Conservation (phyloP, 2,888 invertebrate species). For the Sphaeridia pumilis region DNA sequence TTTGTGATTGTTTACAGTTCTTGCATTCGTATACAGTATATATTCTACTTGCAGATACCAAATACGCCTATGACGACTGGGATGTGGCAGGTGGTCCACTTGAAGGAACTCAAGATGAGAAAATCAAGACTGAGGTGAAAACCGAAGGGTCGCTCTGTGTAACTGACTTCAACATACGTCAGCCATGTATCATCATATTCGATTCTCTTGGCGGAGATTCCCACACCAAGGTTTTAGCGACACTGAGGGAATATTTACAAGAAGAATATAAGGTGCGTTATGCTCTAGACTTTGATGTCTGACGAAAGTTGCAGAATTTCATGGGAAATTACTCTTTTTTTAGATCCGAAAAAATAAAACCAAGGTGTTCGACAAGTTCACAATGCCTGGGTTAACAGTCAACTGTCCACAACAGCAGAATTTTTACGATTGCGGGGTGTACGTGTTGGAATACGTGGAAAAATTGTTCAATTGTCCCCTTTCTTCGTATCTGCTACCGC, state of each 20-base stretch:
- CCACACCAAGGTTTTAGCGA: conserved; percentile 72
- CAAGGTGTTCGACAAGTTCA: conserved; percentile 64
- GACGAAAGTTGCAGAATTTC: background rate
- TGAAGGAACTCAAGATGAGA: too few species aligned
- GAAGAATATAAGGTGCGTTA: conserved; percentile 61
- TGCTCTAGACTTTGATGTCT: background rate
- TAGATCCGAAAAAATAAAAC: conserved; percentile 50
- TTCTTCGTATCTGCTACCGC: conserved; percentile 4
- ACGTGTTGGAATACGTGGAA: conserved; percentile 90
- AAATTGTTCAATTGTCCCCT: conserved; percentile 61
- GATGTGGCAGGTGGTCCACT: too few species aligned
- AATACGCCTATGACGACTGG: background rate
- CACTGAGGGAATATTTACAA: conserved; percentile 78
- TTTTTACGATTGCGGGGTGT: conserved; percentile 93
- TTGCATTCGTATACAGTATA: background rate
- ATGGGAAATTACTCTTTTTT: background rate
- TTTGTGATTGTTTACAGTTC: background rate
- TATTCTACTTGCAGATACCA: background rate
- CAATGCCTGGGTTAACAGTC: conserved; percentile 73
- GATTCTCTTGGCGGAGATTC: conserved; percentile 70
- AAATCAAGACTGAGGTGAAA: too few species aligned
- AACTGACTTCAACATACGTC: conserved; percentile 18
- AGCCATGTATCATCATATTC: conserved; percentile 83
- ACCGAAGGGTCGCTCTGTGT: too few species aligned
- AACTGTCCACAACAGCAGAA: conserved; percentile 97